A percentile compares a stretch with the other conserved stretches of the same genome.
Evolutionary conservation across 2,888 invertebrate genomes (phyloP).

Genomic region (Cerceris ruficornis): DNA sequence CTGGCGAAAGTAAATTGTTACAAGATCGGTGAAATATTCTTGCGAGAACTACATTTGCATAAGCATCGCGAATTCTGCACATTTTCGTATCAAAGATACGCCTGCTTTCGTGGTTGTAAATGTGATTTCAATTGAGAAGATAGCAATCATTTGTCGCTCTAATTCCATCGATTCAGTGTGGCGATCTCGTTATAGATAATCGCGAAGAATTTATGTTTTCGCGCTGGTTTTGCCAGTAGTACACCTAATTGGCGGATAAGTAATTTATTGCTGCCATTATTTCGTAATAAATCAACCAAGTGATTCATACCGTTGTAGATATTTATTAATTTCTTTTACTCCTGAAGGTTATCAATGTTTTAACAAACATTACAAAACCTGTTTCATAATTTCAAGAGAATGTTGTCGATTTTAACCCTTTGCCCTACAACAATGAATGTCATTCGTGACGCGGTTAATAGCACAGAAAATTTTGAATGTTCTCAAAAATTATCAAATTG

Average conservation of each 20-base stretch:
- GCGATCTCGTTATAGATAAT: no score
- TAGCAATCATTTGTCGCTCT: no score
- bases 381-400: background rate
- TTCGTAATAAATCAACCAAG: slow-evolving; percentile 4
- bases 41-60: slow-evolving; percentile 1
- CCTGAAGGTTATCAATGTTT: background rate
- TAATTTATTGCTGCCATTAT: background rate
- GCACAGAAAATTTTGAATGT: no score
- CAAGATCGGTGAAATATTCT: slow-evolving; percentile 2
- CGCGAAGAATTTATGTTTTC: no score
- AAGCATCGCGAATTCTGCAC: background rate
- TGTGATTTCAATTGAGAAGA: no score
- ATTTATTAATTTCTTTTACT: slow-evolving; percentile 1
- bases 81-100: background rate
- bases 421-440: no score
- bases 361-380: no score
- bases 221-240: background rate
- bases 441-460: no score
- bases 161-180: no score
- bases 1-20: slow-evolving; percentile 21
- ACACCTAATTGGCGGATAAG: slow-evolving; percentile 5
- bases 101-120: no score
- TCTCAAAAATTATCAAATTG: no score
- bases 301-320: background rate
- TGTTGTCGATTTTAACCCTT: no score